A percentile compares a stretch with the other conserved stretches of the same genome.
These are phyloP conservation scores for Macrocentrus cingulum DNA, from an alignment of 1,140 invertebrate genomes.

Conservation along the genomic window DNA sequence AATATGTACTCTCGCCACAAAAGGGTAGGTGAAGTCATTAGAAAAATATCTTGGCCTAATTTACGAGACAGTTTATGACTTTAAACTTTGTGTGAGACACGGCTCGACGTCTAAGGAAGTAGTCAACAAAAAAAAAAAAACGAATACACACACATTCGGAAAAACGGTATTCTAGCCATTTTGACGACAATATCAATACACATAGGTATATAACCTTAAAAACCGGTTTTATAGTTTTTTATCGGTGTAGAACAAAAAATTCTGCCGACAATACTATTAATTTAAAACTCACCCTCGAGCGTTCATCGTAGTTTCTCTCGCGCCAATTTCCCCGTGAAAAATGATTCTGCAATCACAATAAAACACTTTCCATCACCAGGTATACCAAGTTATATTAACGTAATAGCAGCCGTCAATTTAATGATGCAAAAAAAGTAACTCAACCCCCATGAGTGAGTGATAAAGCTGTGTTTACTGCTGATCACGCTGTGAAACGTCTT, in stretches of 20 bases:
- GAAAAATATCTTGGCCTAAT: constrained; percentile 25
- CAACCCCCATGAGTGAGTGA: constrained; percentile 4
- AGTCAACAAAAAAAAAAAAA: constrained; percentile 14
- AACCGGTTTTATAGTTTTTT: constrained; percentile 8
- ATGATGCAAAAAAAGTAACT: background rate
- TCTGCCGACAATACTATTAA: too few relatives aligned
- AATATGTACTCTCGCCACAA: constrained; percentile 17
- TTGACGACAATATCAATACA: too few relatives aligned
- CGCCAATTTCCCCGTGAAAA: constrained; percentile 38
- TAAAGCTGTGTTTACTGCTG: background rate
- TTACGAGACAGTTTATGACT: constrained; percentile 26
- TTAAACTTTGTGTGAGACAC: constrained; percentile 10
- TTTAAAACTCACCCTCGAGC: constrained; percentile 48
- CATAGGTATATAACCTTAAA: too few relatives aligned
- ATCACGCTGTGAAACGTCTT: too few relatives aligned
- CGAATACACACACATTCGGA: background rate
- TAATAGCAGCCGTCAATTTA: background rate
- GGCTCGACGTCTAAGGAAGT: background rate
- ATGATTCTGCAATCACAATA: constrained; percentile 37
- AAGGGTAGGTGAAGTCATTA: constrained; percentile 29
- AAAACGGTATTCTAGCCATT: constrained; percentile 25
- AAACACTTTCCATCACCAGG: constrained; percentile 2
- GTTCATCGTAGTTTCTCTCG: constrained; percentile 19
- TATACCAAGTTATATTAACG: too few relatives aligned
- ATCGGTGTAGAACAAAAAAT: too few relatives aligned